Base-by-base conservation (phyloP, 2,888 invertebrate genomes). In the Plagodis pulveraria region DNA sequence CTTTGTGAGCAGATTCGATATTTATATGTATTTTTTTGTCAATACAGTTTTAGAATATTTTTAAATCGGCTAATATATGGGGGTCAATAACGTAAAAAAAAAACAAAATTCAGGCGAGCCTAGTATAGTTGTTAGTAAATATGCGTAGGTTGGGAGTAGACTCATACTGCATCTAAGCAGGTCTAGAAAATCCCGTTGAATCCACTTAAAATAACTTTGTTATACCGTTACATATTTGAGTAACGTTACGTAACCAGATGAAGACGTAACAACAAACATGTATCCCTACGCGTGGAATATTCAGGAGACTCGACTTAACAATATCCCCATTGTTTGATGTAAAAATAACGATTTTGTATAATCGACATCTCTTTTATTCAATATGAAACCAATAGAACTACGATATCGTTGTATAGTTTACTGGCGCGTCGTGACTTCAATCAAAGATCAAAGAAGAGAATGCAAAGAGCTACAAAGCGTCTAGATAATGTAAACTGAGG, bases 361-460 rank as follows among this genome's bases (percentile, higher is more conserved):
- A 62, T 63, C 60, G 60, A 66, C 63, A 51, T 58, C 6, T 48
- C 45, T 42, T 5, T 52, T 44, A 46, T 45, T 44, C 42, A 46
- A 48, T 57, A 62, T 61, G 55, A 11, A 61, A 61, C 56, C 11
- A 10, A 40, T 40, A 33, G 45, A 55, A 58, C 58, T 58, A 62
- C 58, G 42, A 6, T 42, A 12, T 12, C 58, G 33, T 35, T 66
- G 56, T 65, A 58, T 58, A 62, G 63, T 56, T 58, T 52, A 50
- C 50, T 56, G 45, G 56, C 52, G 54, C 49, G 46, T 52, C 56
- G 58, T 50, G 57, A 61, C 63, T 62, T 64, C 58, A 59, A 63
- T 63, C 48, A 52, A 34, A 65, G 64, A 69, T 69, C 67, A 69
- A 69, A 69, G 65, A 64, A 63, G 43, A 50, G 43, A 58, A 61